Evolutionary conservation across 1,140 invertebrate species (phyloP).

Genomic region (Drosophila orena): DNA sequence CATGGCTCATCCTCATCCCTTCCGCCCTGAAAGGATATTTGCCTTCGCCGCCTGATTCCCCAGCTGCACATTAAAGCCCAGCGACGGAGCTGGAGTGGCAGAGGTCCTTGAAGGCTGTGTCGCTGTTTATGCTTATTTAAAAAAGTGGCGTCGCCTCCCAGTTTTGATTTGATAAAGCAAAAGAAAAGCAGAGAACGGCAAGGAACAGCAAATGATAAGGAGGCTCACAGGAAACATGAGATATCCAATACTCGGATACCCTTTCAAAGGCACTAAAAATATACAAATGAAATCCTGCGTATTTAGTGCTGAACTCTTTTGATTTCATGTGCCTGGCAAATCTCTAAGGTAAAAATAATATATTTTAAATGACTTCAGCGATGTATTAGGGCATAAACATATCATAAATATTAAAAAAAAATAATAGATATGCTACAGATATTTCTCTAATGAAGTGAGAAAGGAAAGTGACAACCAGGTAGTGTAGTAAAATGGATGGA

Average conservation of each 20-base stretch:
- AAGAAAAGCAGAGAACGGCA: conserved; percentile 29
- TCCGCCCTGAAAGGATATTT: conserved; percentile 22
- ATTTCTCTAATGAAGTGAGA: neutral
- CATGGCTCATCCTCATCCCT: conserved; percentile 73
- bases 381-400: too few relatives aligned
- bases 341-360: too few relatives aligned
- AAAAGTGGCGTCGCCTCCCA: conserved; percentile 71
- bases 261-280: neutral
- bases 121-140: conserved; percentile 80
- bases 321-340: too few relatives aligned
- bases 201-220: conserved; percentile 43
- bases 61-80: conserved; percentile 70
- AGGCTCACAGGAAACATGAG: neutral
- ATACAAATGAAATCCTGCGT: too few relatives aligned
- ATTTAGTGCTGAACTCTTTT: too few relatives aligned
- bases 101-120: conserved; percentile 18
- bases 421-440: neutral
- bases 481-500: neutral
- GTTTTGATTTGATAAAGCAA: conserved; percentile 81
- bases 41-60: conserved; percentile 58
- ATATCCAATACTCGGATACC: neutral
- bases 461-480: neutral
- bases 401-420: too few relatives aligned
- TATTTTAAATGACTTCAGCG: too few relatives aligned
- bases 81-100: neutral